Conservation (phyloP, 2,888 invertebrate species). For the Patella ulyssiponensis region DNA sequence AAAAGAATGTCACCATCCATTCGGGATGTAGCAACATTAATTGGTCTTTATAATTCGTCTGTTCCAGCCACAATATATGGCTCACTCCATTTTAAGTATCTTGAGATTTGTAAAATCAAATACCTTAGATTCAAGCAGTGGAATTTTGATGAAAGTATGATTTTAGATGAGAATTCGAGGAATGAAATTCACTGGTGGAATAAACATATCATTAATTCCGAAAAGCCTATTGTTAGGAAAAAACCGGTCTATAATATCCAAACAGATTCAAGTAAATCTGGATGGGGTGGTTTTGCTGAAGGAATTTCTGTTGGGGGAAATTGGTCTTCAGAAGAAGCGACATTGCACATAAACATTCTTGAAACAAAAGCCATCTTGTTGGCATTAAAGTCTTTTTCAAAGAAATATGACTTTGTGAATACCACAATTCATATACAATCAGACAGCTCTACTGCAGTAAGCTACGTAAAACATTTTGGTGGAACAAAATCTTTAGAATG, state of each 20-base stretch:
- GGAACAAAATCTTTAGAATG: too few relatives aligned
- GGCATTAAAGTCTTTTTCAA: too few relatives aligned
- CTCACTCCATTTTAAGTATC: background rate
- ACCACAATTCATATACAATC: too few relatives aligned
- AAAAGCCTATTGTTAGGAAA: background rate
- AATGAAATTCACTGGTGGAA: background rate
- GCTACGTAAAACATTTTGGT: too few relatives aligned
- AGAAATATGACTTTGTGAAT: too few relatives aligned
- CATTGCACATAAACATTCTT: background rate
- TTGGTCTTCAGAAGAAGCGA: too few relatives aligned
- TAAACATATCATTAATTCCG: too few relatives aligned
- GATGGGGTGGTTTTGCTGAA: background rate
- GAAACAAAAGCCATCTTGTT: too few relatives aligned
- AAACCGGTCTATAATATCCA: background rate
- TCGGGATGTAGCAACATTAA: background rate
- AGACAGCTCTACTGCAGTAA: too few relatives aligned
- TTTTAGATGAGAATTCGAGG: background rate
- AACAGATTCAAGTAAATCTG: constrained; percentile 10
- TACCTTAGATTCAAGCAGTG: background rate
- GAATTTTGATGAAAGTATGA: background rate
- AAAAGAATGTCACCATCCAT: background rate
- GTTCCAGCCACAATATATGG: background rate
- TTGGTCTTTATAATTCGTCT: background rate
- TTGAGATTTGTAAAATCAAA: background rate
- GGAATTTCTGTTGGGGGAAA: background rate